These are phyloP conservation scores for Pilophorus perplexus DNA, from an alignment of 2,888 invertebrate genomes.

Conservation along the genomic window DNA sequence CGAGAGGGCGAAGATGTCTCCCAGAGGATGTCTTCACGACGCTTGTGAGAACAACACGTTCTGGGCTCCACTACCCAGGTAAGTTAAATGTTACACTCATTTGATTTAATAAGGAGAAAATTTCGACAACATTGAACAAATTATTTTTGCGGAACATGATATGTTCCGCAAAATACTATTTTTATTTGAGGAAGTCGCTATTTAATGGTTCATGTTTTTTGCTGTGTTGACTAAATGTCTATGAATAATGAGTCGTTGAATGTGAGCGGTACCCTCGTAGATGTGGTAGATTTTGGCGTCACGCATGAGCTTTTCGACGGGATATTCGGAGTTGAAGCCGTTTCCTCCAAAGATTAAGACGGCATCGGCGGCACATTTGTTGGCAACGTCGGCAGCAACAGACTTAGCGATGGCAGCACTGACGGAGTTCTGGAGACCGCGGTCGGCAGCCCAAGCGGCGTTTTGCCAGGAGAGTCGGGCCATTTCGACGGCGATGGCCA, in stretches of 20 bases:
- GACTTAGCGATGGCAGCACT: constrained; percentile 92
- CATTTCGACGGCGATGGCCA: constrained; percentile 86
- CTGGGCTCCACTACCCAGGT: constrained; percentile 40
- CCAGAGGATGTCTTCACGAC: constrained; percentile 10
- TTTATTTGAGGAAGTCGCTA: too few species aligned
- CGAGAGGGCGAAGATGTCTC: constrained; percentile 24
- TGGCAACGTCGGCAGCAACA: constrained; percentile 88
- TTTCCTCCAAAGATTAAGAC: constrained; percentile 95
- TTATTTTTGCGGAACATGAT: too few species aligned
- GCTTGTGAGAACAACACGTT: constrained; percentile 42
- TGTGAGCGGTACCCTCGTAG: constrained; percentile 96
- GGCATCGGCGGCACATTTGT: constrained; percentile 89
- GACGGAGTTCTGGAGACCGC: constrained; percentile 66
- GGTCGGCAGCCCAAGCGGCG: constrained; percentile 88
- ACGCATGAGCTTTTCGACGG: constrained; percentile 97
- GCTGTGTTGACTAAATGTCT: constrained; percentile 61
- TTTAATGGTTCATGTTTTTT: too few species aligned
- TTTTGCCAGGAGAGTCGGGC: constrained; percentile 80
- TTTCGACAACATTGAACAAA: too few species aligned
- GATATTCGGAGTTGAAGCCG: constrained; percentile 95
- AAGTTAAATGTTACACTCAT: too few species aligned
- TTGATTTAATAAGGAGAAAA: too few species aligned
- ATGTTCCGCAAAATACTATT: too few species aligned
- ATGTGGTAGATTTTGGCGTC: constrained; percentile 99
- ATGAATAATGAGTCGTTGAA: constrained; percentile 91